These are phyloP conservation scores for Clarias batrachus DNA, from an alignment of 2,113 vertebrate species.

Conservation along the genomic window DNA sequence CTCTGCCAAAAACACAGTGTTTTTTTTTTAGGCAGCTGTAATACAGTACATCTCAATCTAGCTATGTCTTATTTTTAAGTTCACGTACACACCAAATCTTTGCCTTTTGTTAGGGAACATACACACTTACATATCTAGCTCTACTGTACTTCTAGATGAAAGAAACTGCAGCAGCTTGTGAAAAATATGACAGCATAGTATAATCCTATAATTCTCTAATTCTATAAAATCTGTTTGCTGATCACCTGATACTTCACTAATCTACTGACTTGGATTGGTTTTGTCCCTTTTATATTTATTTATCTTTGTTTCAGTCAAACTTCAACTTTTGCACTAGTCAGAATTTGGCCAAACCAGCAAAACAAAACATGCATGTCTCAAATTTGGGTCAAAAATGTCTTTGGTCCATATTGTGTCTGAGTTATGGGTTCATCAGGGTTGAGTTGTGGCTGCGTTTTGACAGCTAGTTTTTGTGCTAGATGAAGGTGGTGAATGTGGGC, in stretches of 20 bases:
- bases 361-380: background rate
- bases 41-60: background rate
- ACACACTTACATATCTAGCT: background rate
- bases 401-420: background rate
- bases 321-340: background rate
- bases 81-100: background rate
- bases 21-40: background rate
- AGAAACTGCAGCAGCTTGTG: background rate
- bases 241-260: background rate
- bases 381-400: background rate
- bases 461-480: background rate
- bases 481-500: conserved; percentile 4
- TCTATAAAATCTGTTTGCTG: background rate
- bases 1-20: conserved; percentile 35
- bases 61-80: background rate
- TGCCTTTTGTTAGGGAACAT: background rate
- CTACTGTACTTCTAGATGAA: too few relatives aligned
- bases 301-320: background rate
- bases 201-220: background rate
- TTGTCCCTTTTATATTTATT: background rate
- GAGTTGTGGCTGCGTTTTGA: background rate
- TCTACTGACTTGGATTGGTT: background rate
- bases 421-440: background rate
- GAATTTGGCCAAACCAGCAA: background rate
- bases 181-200: background rate